Percentiles rank a stretch among this genome's conserved stretches.
These are phyloP conservation scores for Phenganax stokvisi DNA, from an alignment of 92 coral and sea anemone species.

Conservation along the genomic window DNA sequence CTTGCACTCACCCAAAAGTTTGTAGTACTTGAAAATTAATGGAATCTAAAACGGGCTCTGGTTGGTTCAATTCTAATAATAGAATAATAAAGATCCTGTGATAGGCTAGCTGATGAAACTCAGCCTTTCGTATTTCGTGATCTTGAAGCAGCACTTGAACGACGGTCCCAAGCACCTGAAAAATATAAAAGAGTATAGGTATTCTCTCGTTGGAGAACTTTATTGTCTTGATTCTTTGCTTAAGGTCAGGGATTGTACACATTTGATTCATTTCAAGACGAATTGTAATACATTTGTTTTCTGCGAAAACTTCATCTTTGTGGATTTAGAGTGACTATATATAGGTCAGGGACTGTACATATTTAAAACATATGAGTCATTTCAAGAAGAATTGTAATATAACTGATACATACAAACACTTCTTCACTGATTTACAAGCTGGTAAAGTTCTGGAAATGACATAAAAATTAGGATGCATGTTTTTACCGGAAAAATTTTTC, in stretches of 20 bases:
- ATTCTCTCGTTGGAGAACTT: not conserved
- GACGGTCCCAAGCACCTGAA: constrained; percentile 88
- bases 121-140: constrained; percentile 94
- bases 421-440: no score
- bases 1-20: constrained; percentile 39
- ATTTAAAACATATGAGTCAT: no score
- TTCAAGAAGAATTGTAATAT: no score
- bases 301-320: no score
- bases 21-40: constrained; percentile 76
- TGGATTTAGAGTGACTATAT: no score
- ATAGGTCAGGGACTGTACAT: no score
- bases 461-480: no score
- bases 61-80: constrained; percentile 91
- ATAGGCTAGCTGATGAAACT: constrained; percentile 96
- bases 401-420: no score
- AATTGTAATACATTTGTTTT: not conserved
- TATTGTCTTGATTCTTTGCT: no score
- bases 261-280: not conserved
- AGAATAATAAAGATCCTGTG: constrained; percentile 91
- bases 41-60: constrained; percentile 92
- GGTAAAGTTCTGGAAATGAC: no score
- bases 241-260: no score
- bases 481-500: no score
- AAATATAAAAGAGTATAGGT: not conserved
- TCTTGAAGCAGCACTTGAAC: constrained; percentile 94